These are phyloP conservation scores for Lasioglossum baleicum DNA, from an alignment of 1,140 invertebrate species.

Conservation along the genomic window DNA sequence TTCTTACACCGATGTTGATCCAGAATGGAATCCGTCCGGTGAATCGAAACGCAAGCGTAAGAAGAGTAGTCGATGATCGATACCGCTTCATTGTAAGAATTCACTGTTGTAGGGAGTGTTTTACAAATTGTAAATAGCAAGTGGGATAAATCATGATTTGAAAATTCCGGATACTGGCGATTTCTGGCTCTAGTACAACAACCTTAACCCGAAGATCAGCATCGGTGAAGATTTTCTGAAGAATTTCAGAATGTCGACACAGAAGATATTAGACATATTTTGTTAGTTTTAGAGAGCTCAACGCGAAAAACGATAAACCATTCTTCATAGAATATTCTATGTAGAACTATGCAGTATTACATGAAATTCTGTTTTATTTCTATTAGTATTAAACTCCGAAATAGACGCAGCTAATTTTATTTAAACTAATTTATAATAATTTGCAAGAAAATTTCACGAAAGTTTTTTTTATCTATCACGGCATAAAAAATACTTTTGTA, in stretches of 20 bases:
- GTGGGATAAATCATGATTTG: conserved; percentile 8
- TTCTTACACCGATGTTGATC: conserved; percentile 71
- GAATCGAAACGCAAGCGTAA: conserved; percentile 71
- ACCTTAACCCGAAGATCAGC: conserved; percentile 54
- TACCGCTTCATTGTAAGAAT: conserved; percentile 53
- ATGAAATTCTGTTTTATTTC: conserved; percentile 35
- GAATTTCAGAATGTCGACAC: neutral
- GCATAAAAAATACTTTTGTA: conserved; percentile 23
- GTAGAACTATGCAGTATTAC: conserved; percentile 37
- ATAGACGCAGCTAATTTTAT: neutral
- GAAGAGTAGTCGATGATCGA: conserved; percentile 74
- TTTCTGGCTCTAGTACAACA: conserved; percentile 26
- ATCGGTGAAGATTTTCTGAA: conserved; percentile 35
- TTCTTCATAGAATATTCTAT: neutral
- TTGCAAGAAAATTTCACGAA: conserved; percentile 15
- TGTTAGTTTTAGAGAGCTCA: conserved; percentile 21
- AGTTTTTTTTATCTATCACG: conserved; percentile 37
- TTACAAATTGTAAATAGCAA: conserved; percentile 55
- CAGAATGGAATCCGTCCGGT: conserved; percentile 70
- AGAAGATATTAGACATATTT: conserved; percentile 41
- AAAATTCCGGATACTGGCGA: neutral
- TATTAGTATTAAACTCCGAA: conserved; percentile 12
- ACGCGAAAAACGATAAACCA: conserved; percentile 21
- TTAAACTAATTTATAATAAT: conserved; percentile 27
- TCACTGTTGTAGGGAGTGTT: conserved; percentile 49